Evolutionary conservation across 2,888 invertebrate species (phyloP), one percentile per base, ranked within the genome.

Genomic region (Acrobasis consociella): DNA sequence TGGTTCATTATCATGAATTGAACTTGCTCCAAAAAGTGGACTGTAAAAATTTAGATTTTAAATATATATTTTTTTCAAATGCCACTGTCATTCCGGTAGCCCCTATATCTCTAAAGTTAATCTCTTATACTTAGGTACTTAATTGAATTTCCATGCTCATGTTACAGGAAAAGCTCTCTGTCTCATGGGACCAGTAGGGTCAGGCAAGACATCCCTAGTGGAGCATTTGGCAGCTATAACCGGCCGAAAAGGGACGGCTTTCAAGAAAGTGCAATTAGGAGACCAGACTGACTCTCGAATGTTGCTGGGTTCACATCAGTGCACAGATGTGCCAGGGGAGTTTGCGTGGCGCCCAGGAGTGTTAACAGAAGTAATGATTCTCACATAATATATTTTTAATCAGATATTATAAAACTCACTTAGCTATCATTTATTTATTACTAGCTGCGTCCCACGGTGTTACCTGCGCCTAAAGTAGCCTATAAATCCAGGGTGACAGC

Each of bases 311-410:
- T 96, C 96, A 0, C 98, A 98, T 83, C 94, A 97, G 70, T 99
- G 99, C 80, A 99, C 99, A 0, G 99, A 99, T 81, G 94, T 99
- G 58, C 99, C 99, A 0, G 99, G 99, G 13, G 98, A 99, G 87
- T 99, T 99, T 91, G 91, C 98, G 17, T 99, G 99, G 99, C 95
- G 97, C 72, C 96, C 99, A 1, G 99, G 99, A n/a, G 96, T 98
- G 59, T 87, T 99, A 62, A 98, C 98, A 5, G 97, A 94, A 93
- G 96, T 81, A 73, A 42, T n/a, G 16, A 50, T 17, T 55, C 37
- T 16, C 7, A 38, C 13, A 22, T 53, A n/a, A n/a, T n/a, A 17
- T 42, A 60, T 13, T 49, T 15, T 46, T 46, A 9, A 16, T 55
- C 16, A 10, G 1, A 55, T 22, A 22, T 22, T 22, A 22, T 22